Percentiles rank a stretch among this genome's conserved stretches.
Evolutionary conservation across 2,888 invertebrate genomes (phyloP).

Genomic region (Caenorhabditis doughertyi): DNA sequence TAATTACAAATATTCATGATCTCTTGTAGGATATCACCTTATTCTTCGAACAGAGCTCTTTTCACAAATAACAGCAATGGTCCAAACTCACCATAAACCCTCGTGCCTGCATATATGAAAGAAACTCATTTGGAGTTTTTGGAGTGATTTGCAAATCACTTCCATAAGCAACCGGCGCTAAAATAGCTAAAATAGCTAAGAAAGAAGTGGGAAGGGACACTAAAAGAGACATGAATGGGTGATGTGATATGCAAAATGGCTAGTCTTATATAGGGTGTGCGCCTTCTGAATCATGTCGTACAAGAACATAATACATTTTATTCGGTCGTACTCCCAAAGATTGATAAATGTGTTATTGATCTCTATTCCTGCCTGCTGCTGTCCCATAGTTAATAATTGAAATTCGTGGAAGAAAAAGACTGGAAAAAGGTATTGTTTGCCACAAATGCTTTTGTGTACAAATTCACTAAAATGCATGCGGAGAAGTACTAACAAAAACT

Average conservation of each 20-base stretch:
- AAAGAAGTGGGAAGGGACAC: constrained; percentile 20
- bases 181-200: constrained; percentile 25
- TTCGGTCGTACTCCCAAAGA: constrained; percentile 39
- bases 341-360: constrained; percentile 56
- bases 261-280: constrained; percentile 43
- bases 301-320: constrained; percentile 48
- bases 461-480: background rate
- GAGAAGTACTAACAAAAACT: constrained; percentile 6
- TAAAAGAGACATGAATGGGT: constrained; percentile 44
- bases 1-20: too few relatives aligned
- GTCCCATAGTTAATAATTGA: constrained; percentile 43
- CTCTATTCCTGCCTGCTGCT: background rate
- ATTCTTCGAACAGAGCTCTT: too few relatives aligned
- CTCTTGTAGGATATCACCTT: too few relatives aligned
- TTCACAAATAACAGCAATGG: too few relatives aligned
- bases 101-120: constrained; percentile 45
- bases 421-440: constrained; percentile 32
- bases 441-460: constrained; percentile 39
- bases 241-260: constrained; percentile 47
- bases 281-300: constrained; percentile 58
- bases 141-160: constrained; percentile 6
- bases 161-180: constrained; percentile 11
- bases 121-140: constrained; percentile 28
- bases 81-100: constrained; percentile 43
- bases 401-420: constrained; percentile 8